Evolutionary conservation across 2,888 invertebrate genomes (phyloP).

Genomic region (Myopa tessellatipennis): DNA sequence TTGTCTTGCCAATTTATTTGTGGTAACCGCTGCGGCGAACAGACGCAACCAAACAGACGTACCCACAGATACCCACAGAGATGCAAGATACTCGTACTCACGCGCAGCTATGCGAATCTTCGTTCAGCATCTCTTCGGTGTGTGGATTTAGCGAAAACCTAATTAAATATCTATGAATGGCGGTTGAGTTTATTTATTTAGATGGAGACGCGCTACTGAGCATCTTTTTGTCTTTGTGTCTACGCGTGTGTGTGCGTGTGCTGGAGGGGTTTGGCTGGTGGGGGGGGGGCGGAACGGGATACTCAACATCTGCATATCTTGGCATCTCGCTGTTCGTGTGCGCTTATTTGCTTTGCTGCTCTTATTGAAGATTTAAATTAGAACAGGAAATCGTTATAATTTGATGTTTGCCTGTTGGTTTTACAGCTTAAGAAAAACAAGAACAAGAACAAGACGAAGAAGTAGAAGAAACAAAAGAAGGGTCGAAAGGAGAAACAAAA

Average conservation of each 20-base stretch:
- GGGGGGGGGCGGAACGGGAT: neutral
- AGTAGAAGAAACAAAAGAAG: neutral
- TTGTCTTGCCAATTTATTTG: neutral
- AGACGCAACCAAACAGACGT: neutral
- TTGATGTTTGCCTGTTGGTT: slow-evolving; percentile 21
- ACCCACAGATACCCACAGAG: neutral
- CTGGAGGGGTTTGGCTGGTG: neutral
- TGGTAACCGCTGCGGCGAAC: neutral
- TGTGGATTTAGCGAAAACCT: slow-evolving; percentile 31
- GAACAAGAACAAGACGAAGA: neutral
- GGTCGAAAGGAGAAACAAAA: neutral
- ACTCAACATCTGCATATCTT: neutral
- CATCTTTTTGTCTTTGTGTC: neutral
- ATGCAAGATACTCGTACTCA: too few relatives aligned
- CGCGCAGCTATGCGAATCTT: neutral
- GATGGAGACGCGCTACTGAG: neutral
- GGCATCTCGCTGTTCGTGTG: neutral
- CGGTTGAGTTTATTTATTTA: slow-evolving; percentile 34
- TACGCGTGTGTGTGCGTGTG: neutral
- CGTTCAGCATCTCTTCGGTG: neutral
- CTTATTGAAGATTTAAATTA: slow-evolving; percentile 31
- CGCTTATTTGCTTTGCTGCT: neutral
- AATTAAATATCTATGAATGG: slow-evolving; percentile 39
- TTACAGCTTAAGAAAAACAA: neutral
- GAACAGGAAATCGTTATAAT: slow-evolving; percentile 38